Conservation (phyloP, 2,797 vertebrate genomes). For the Otus scops region DNA sequence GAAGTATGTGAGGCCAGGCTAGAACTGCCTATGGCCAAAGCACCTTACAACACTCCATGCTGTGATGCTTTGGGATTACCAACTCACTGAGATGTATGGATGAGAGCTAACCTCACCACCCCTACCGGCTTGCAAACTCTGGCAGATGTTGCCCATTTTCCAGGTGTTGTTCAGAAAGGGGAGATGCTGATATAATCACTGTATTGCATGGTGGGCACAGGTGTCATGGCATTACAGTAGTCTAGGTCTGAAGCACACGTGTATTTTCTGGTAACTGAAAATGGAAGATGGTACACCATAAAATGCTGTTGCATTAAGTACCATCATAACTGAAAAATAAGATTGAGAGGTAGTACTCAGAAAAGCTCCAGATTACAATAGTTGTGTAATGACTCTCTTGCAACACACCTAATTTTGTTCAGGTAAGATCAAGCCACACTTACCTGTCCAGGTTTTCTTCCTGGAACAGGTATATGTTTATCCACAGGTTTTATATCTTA, state of each 20-base stretch:
- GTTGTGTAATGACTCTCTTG: neutral
- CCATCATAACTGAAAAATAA: neutral
- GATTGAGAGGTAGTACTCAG: neutral
- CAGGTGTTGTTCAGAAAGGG: neutral
- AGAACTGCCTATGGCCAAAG: neutral
- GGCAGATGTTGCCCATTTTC: neutral
- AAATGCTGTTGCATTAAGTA: neutral
- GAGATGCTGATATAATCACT: neutral
- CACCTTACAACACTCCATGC: neutral
- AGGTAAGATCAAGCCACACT: constrained; percentile 11
- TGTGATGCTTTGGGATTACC: neutral
- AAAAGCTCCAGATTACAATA: neutral
- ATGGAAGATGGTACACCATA: neutral
- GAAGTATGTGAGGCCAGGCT: neutral
- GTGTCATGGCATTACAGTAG: accelerated
- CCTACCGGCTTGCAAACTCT: neutral
- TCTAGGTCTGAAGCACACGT: accelerated
- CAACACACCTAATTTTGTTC: constrained; percentile 13
- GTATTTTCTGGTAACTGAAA: neutral
- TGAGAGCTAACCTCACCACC: neutral
- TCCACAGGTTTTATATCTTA: neutral
- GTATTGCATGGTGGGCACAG: neutral
- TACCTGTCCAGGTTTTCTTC: neutral
- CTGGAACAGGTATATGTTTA: constrained; percentile 4
- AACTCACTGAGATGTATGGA: neutral